phyloP scores from a whole-genome alignment of 2,113 vertebrate species.

The Oncorhynchus kisutch region DNA sequence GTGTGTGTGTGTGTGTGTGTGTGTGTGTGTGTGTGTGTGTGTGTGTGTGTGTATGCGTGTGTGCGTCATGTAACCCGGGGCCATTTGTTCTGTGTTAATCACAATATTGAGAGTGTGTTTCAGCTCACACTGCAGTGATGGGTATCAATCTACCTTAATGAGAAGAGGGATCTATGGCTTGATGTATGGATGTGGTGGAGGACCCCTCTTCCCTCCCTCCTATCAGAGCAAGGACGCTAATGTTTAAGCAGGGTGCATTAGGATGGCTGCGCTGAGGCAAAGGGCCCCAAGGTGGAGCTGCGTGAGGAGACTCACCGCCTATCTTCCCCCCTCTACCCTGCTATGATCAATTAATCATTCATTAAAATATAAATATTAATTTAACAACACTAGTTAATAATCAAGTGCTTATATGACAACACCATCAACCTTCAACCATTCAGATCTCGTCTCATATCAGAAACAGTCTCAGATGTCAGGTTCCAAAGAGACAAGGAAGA shows the following conservation, averaged over 20 bases:
- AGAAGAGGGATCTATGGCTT: slow-evolving; percentile 57
- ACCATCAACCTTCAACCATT: too few species aligned
- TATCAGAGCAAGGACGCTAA: slow-evolving; percentile 71
- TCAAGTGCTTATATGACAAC: too few species aligned
- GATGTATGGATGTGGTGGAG: slow-evolving; percentile 44
- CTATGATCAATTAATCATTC: too few species aligned
- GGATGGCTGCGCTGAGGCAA: slow-evolving; percentile 81
- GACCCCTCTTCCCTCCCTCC: slow-evolving; percentile 45
- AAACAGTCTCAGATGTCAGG: not conserved
- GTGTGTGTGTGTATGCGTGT: not conserved
- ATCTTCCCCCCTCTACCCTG: slow-evolving; percentile 64
- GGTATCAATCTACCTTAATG: slow-evolving; percentile 73
- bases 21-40: not conserved
- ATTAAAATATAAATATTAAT: too few species aligned
- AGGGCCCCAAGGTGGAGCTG: slow-evolving; percentile 63
- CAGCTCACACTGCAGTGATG: slow-evolving; percentile 56
- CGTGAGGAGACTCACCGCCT: slow-evolving; percentile 74
- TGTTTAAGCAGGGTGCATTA: slow-evolving; percentile 85
- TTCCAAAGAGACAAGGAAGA: too few species aligned
- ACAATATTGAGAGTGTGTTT: slow-evolving; percentile 73
- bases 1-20: not conserved
- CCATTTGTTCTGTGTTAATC: slow-evolving; percentile 75
- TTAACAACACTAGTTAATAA: too few species aligned
- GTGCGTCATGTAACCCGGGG: slow-evolving; percentile 45
- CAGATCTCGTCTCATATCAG: too few species aligned